These are phyloP conservation scores for Pyxicephalus adspersus DNA, from an alignment of 2,113 vertebrate genomes.

Conservation along the genomic window DNA sequence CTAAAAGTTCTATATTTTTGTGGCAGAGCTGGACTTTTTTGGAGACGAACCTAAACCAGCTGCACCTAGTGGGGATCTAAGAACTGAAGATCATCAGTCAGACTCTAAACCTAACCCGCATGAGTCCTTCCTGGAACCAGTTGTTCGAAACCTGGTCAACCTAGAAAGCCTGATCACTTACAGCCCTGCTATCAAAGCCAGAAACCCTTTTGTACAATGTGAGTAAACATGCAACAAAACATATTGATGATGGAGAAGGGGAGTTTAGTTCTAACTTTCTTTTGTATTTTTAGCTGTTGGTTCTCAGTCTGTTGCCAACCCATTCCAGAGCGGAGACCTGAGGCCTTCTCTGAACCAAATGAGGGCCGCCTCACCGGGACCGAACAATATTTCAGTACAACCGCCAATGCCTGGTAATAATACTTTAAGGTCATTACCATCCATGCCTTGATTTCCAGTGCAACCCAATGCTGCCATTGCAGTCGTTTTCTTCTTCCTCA, in stretches of 20 bases:
- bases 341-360: slow-evolving; percentile 89
- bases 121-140: slow-evolving; percentile 87
- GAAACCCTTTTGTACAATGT: slow-evolving; percentile 93
- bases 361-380: slow-evolving; percentile 74
- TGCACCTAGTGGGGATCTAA: slow-evolving; percentile 78
- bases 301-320: slow-evolving; percentile 82
- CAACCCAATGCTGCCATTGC: slow-evolving; percentile 85
- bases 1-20: not conserved
- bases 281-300: slow-evolving; percentile 73
- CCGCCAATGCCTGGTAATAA: slow-evolving; percentile 79
- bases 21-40: slow-evolving; percentile 84
- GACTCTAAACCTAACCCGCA: slow-evolving; percentile 77
- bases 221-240: slow-evolving; percentile 40
- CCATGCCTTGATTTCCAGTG: slow-evolving; percentile 49
- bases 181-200: slow-evolving; percentile 70
- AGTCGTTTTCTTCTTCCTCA: slow-evolving; percentile 78
- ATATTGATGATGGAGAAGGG: not conserved
- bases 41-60: slow-evolving; percentile 83
- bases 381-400: slow-evolving; percentile 55
- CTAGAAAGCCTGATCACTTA: slow-evolving; percentile 84
- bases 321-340: slow-evolving; percentile 81
- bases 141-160: slow-evolving; percentile 88
- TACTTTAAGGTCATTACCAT: slow-evolving; percentile 62
- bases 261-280: not conserved
- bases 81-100: slow-evolving; percentile 72